Percentiles rank a stretch among this genome's conserved stretches.
Conservation (phyloP, 2,888 invertebrate species). For the Oscheius sp. region DNA sequence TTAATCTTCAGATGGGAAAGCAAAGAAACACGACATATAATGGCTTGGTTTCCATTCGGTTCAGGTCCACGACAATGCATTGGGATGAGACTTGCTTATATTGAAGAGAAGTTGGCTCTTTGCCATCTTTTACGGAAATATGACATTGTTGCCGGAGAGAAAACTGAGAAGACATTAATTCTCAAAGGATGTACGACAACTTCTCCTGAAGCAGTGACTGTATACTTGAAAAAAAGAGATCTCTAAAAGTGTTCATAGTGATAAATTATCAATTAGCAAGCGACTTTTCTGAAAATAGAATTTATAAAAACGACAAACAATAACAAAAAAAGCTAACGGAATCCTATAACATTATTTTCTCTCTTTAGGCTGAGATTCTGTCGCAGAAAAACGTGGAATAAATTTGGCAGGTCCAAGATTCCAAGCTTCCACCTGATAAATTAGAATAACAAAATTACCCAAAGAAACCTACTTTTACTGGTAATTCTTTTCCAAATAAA, state of each 20-base stretch:
- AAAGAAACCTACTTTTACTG: slow-evolving; percentile 49
- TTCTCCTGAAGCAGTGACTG: slow-evolving; percentile 41
- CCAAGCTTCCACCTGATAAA: slow-evolving; percentile 63
- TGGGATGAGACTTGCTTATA: slow-evolving; percentile 58
- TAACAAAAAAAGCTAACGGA: too few relatives aligned
- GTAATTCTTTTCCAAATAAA: slow-evolving; percentile 64
- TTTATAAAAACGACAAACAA: too few relatives aligned
- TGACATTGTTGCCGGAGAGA: slow-evolving; percentile 36
- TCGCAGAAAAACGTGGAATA: slow-evolving; percentile 47
- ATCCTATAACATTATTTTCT: too few relatives aligned
- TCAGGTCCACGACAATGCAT: slow-evolving; percentile 63
- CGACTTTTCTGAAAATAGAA: too few relatives aligned
- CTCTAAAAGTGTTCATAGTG: too few relatives aligned
- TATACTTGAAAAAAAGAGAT: slow-evolving; percentile 36
- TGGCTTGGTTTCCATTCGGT: slow-evolving; percentile 59
- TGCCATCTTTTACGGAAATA: slow-evolving; percentile 51
- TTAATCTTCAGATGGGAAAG: slow-evolving; percentile 41
- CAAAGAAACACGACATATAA: slow-evolving; percentile 24
- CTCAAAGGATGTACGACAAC: slow-evolving; percentile 41
- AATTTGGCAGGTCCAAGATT: slow-evolving; percentile 58
- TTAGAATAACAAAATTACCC: too few relatives aligned
- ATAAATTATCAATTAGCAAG: too few relatives aligned
- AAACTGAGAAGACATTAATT: slow-evolving; percentile 44
- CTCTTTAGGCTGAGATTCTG: slow-evolving; percentile 33
- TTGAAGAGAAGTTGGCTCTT: slow-evolving; percentile 62